phyloP scores from a whole-genome alignment of 2,888 invertebrate genomes.

The Petrophora chlorosata region DNA sequence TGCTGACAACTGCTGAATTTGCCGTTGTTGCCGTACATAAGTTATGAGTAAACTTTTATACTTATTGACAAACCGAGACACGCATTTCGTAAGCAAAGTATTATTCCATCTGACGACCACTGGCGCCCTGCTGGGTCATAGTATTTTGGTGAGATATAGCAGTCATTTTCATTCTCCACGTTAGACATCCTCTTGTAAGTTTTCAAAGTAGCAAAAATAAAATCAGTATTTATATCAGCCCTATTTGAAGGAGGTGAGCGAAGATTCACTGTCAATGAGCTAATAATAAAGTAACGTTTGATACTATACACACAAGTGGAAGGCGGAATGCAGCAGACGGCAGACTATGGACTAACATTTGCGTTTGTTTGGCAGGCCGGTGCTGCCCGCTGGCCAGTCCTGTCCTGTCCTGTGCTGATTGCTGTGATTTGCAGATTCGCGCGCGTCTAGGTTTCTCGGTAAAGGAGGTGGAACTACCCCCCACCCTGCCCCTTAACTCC shows the following conservation, averaged over 20 bases:
- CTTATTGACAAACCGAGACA: conserved; percentile 74
- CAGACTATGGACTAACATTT: conserved; percentile 66
- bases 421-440: conserved; percentile 78
- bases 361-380: conserved; percentile 83
- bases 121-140: conserved; percentile 22
- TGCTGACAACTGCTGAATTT: conserved; percentile 81
- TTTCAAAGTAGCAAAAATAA: background rate
- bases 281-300: conserved; percentile 3
- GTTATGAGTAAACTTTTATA: conserved; percentile 83
- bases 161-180: background rate
- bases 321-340: conserved; percentile 44
- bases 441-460: conserved; percentile 70
- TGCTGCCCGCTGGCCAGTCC: conserved; percentile 83
- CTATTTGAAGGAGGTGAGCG: background rate
- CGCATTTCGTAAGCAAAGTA: conserved; percentile 57
- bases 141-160: conserved; percentile 1
- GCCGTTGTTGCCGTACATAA: conserved; percentile 81
- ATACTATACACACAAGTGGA: conserved; percentile 30
- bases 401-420: conserved; percentile 81
- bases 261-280: conserved; percentile 1
- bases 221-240: background rate
- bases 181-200: background rate
- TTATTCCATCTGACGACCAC: conserved; percentile 28
- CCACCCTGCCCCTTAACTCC: conserved; percentile 63
- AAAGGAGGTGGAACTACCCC: conserved; percentile 43